Percentiles rank a stretch among this genome's conserved stretches.
These are phyloP conservation scores for Phrynocephalus versicolor DNA, from an alignment of 2,113 vertebrate species.

Conservation along the genomic window DNA sequence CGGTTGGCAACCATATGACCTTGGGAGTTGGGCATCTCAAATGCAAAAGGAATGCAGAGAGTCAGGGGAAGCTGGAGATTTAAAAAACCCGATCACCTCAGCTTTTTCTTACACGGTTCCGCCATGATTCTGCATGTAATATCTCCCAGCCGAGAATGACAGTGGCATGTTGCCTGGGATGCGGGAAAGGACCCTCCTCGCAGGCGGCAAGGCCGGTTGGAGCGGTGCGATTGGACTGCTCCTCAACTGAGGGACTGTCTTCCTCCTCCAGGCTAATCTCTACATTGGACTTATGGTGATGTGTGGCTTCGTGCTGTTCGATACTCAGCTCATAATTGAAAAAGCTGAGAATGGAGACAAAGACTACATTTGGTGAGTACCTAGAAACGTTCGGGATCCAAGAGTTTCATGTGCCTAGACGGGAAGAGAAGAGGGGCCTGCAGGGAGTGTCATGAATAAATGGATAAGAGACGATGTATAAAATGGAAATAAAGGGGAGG, in stretches of 20 bases:
- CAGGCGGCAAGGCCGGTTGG: neutral
- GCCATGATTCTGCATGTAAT: neutral
- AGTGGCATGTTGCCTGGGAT: neutral
- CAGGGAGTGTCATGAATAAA: neutral
- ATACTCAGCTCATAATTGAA: conserved; percentile 98
- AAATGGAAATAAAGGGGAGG: neutral
- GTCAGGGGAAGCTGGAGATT: neutral
- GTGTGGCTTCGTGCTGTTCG: conserved; percentile 97
- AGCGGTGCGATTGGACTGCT: no score
- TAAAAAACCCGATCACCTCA: no score
- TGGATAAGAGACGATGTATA: neutral
- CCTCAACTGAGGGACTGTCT: fast-evolving
- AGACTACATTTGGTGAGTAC: conserved; percentile 93
- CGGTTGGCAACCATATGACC: no score
- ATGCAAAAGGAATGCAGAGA: neutral
- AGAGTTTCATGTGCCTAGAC: no score
- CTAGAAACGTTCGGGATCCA: neutral
- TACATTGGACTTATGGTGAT: conserved; percentile 91
- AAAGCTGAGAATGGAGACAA: conserved; percentile 95
- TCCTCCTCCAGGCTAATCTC: conserved; percentile 81
- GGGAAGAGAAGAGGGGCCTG: neutral
- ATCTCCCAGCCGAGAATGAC: neutral
- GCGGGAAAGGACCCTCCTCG: no score
- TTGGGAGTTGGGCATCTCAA: neutral
- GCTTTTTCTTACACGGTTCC: no score